Base-by-base conservation (phyloP, 1,140 invertebrate species). In the Cydia strobilella region DNA sequence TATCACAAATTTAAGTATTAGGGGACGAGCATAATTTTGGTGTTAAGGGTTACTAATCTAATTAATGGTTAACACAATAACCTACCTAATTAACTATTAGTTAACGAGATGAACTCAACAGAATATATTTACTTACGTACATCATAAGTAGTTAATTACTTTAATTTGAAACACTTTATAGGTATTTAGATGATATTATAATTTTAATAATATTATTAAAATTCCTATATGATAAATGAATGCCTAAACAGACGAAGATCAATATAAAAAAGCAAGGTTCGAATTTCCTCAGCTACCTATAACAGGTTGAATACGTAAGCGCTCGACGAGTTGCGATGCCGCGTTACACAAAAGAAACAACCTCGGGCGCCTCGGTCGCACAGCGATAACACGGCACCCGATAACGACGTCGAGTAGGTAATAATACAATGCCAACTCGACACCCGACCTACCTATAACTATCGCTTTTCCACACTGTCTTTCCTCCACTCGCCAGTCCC, bases 341-440 rank as follows among this genome's bases (percentile, higher is more conserved):
- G 90, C 87, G 77, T 85, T 78, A 77, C 77, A 86, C 84, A 86
- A 87, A 86, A 87, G 82, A 78, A 82, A 76, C 84, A 84, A 82
- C 82, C 83, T 84, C 83, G 84, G 27, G 62, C 62, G 62, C 51
- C 76, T 77, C 76, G 79, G 63, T 65, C 78, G 72, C 54, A 51
- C 31, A 35, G 69, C 86, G 89, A 91, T 91, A 91, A 90, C 86
- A 82, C 81, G 77, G 77, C 77, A 76, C 59, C 62, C 83, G 86
- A 89, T 90, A 90, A 88, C 86, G 83, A 83, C 78, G 82, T 84
- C 86, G 79, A 86, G 74, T 79, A 74, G 87, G 84, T 89, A 90
- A 84, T 86, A 88, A 84, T 86, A 90, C 84, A 87, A 88, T 90
- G 90, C 90, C 90, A 90, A 90, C 89, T 88, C 90, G 86, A 88